Conservation (phyloP, 2,888 invertebrate genomes). For the Oegoconia quadripuncta region DNA sequence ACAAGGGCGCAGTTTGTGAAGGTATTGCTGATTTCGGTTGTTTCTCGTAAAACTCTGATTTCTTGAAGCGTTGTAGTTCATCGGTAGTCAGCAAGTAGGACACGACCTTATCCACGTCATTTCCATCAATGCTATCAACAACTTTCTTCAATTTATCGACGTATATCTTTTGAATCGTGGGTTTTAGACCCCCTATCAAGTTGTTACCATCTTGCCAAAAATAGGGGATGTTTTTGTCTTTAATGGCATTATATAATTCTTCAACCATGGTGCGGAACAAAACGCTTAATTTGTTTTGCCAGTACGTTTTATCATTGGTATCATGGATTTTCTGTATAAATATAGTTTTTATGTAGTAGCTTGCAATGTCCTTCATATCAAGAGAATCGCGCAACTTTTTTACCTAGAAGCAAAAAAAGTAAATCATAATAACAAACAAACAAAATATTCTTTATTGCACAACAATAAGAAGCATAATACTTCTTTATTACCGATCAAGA, state of each 20-base stretch:
- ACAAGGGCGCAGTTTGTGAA: neutral
- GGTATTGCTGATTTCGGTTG: constrained; percentile 14
- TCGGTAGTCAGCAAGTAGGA: constrained; percentile 39
- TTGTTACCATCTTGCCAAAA: constrained; percentile 60
- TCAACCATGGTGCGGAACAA: constrained; percentile 54
- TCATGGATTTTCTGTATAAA: constrained; percentile 63
- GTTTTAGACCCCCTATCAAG: constrained; percentile 50
- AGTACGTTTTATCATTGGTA: constrained; percentile 46
- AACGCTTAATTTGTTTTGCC: constrained; percentile 49
- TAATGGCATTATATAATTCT: constrained; percentile 44
- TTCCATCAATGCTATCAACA: constrained; percentile 48
- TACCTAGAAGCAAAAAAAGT: no score
- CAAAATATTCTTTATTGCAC: neutral
- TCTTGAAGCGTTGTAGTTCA: constrained; percentile 45
- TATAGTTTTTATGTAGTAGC: constrained; percentile 80
- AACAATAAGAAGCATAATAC: neutral
- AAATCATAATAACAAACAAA: constrained; percentile 11
- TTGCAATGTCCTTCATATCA: constrained; percentile 64
- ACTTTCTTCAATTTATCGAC: constrained; percentile 52
- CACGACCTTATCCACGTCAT: constrained; percentile 45
- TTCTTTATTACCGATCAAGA: no score
- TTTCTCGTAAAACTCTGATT: constrained; percentile 44
- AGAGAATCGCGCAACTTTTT: constrained; percentile 74
- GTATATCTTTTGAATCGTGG: constrained; percentile 43
- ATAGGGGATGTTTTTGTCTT: constrained; percentile 47